Conservation (phyloP, 2,797 vertebrate genomes). For the Coranthus polyacanthus region DNA sequence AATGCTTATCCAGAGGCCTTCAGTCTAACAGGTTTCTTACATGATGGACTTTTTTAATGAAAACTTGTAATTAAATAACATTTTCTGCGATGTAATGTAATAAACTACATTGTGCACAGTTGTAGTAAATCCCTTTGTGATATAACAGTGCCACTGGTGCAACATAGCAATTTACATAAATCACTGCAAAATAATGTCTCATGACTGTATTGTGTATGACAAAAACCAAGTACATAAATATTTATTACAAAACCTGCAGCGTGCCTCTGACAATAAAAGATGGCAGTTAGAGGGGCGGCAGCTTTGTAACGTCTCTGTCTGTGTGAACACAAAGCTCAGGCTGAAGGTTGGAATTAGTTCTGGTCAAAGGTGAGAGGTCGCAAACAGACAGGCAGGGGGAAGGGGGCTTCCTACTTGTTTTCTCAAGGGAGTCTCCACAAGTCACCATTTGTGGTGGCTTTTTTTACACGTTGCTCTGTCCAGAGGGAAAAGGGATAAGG, state of each 20-base stretch:
- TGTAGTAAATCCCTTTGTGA: not conserved
- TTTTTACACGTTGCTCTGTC: slow-evolving; percentile 28
- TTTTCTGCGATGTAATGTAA: no score
- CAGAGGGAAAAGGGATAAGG: not conserved
- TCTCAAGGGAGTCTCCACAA: slow-evolving; percentile 55
- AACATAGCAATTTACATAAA: slow-evolving; percentile 13
- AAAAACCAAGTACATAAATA: slow-evolving; percentile 7
- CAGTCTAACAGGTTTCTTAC: no score
- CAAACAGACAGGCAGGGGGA: slow-evolving; percentile 46
- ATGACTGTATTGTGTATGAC: slow-evolving; percentile 8
- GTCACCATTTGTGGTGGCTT: slow-evolving; percentile 38
- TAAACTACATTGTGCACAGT: no score
- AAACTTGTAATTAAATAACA: no score
- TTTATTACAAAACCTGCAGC: slow-evolving; percentile 33
- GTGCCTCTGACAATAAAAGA: slow-evolving; percentile 34
- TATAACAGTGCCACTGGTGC: not conserved
- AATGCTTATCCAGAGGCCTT: no score
- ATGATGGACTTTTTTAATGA: no score
- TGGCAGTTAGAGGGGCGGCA: slow-evolving; percentile 16
- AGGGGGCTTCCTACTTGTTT: slow-evolving; percentile 47
- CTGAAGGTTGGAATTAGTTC: slow-evolving; percentile 64
- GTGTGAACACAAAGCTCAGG: slow-evolving; percentile 62
- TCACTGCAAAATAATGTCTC: not conserved
- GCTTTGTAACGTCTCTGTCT: slow-evolving; percentile 46
- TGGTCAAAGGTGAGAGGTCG: slow-evolving; percentile 68